Evolutionary conservation across 2,797 vertebrate species (phyloP).

Genomic region (Meriones psammophilus): DNA sequence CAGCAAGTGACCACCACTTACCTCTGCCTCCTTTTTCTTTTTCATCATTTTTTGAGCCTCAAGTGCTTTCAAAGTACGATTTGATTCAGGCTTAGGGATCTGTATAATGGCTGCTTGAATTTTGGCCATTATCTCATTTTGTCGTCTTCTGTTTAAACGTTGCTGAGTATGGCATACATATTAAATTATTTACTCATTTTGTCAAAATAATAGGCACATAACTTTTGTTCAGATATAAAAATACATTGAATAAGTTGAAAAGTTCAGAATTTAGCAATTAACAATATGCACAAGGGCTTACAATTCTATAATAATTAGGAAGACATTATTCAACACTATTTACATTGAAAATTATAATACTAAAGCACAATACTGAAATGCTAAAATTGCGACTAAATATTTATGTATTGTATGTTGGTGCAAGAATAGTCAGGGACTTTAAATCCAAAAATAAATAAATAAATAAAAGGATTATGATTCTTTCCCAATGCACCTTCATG

Average conservation of each 20-base stretch:
- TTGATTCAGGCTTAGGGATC: constrained; percentile 90
- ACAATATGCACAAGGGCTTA: neutral
- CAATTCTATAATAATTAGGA: neutral
- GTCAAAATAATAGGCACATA: constrained; percentile 2
- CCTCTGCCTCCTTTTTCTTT: constrained; percentile 92
- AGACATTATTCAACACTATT: constrained; percentile 9
- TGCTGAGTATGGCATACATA: constrained; percentile 86
- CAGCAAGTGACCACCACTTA: constrained; percentile 79
- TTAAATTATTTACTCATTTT: constrained; percentile 62
- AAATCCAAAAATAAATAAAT: neutral
- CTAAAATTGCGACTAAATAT: neutral
- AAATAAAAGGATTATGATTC: neutral
- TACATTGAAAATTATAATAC: constrained; percentile 3
- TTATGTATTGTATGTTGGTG: neutral
- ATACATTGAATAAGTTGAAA: neutral
- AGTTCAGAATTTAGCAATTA: constrained; percentile 42
- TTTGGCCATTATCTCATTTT: constrained; percentile 89
- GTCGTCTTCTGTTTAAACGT: constrained; percentile 85
- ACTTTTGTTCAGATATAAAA: constrained; percentile 44
- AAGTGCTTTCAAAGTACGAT: constrained; percentile 85
- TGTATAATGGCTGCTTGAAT: constrained; percentile 89
- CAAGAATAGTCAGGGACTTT: neutral
- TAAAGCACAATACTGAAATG: constrained; percentile 28
- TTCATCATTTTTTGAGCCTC: constrained; percentile 88
- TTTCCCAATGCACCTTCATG: neutral